A percentile compares a stretch with the other conserved stretches of the same genome.
Evolutionary conservation across 1,140 invertebrate species (phyloP).

Genomic region (Danaus plexippus): DNA sequence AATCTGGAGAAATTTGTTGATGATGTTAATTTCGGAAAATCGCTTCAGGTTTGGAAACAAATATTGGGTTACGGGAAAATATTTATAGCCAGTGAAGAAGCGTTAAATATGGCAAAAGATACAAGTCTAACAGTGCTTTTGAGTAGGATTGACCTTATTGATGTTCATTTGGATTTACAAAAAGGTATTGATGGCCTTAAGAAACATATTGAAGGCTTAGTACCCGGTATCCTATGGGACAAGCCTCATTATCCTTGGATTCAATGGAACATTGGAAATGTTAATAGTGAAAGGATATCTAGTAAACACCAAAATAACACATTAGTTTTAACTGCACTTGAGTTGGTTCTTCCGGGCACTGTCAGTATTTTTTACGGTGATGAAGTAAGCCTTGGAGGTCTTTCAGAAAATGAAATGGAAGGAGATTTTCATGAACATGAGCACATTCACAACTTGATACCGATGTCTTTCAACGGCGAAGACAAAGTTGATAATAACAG

Average conservation of each 20-base stretch:
- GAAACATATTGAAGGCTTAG: conserved; percentile 71
- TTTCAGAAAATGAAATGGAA: conserved; percentile 63
- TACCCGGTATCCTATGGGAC: conserved; percentile 73
- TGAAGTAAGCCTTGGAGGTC: conserved; percentile 76
- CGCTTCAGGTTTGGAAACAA: conserved; percentile 77
- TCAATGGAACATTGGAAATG: conserved; percentile 82
- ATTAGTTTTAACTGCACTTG: conserved; percentile 76
- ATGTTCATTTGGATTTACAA: conserved; percentile 76
- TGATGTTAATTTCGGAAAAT: conserved; percentile 60
- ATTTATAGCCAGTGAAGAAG: conserved; percentile 77
- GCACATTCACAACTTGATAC: conserved; percentile 76
- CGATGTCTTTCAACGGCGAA: conserved; percentile 74
- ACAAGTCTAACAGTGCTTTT: conserved; percentile 70
- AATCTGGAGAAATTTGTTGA: conserved; percentile 73
- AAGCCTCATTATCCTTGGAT: conserved; percentile 79
- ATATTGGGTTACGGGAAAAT: conserved; percentile 75
- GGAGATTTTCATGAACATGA: conserved; percentile 75
- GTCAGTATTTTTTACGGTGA: conserved; percentile 87
- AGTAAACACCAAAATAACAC: conserved; percentile 74
- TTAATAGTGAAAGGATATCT: conserved; percentile 74
- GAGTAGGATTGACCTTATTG: conserved; percentile 78
- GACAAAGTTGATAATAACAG: conserved; percentile 30
- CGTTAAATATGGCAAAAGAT: conserved; percentile 66
- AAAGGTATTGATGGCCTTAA: conserved; percentile 74
- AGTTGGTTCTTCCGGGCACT: conserved; percentile 84